Evolutionary conservation across 1,140 invertebrate species (phyloP), one percentile per base, ranked within the genome.

Genomic region (Drosophila nebulosa): DNA sequence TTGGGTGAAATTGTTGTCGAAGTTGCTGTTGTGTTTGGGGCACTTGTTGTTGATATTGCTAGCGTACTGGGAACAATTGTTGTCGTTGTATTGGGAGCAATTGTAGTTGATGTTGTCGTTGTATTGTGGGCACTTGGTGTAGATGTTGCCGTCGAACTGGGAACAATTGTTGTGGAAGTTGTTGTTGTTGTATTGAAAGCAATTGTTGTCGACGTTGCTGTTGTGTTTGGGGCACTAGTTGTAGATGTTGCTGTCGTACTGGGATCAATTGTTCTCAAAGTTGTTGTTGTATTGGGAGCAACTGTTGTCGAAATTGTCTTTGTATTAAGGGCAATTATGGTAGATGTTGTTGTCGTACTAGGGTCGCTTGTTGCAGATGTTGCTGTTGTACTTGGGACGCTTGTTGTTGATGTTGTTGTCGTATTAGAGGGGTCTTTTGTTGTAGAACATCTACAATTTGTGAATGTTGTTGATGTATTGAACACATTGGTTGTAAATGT

Each of bases 381-480:
- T 56, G 12, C 16, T 22, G 39, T 42, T 42, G 16, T 42, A 2
- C 4, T 18, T n/a, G 21, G 6, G 14, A 9, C 4, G 42, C 3
- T 7, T 2, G 9, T 53, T 2, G 55, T 21, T 2, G 26, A 22
- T 21, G 26, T 57, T 22, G 36, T 50, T n/a, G 60, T 52, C 0
- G 62, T 5, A 22, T 21, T 10, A 12, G 26, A 5, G n/a, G 26
- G 4, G 2, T 21, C 12, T 16, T 6, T 39, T 27, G 58, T 46
- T 46, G 53, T 39, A 2, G n/a, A n/a, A n/a, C n/a, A n/a, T n/a
- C n/a, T n/a, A n/a, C n/a, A n/a, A n/a, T n/a, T n/a, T n/a, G n/a
- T n/a, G n/a, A 46, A 59, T 7, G 14, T 9, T 18, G 62, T 53
- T 42, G 67, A 59, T 22, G 21, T 26, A n/a, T n/a, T n/a, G n/a